A percentile compares a stretch with the other conserved stretches of the same genome.
These are phyloP conservation scores for Drosophila meridionalis DNA, from an alignment of 2,888 invertebrate species.

Conservation along the genomic window DNA sequence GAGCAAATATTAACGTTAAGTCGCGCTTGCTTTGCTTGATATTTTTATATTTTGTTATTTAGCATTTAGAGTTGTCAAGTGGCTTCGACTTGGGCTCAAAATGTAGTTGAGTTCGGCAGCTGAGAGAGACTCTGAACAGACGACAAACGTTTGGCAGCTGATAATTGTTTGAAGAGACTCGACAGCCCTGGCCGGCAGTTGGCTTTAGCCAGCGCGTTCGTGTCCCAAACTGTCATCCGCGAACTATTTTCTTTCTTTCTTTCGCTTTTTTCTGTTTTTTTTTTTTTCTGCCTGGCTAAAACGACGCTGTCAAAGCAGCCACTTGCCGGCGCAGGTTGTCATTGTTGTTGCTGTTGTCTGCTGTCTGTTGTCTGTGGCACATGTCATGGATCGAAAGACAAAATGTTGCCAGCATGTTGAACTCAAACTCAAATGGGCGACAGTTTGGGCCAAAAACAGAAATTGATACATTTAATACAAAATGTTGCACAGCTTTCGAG, in stretches of 20 bases:
- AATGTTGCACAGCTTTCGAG: constrained; percentile 59
- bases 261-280: constrained; percentile 8
- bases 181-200: constrained; percentile 38
- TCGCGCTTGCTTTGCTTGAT: constrained; percentile 26
- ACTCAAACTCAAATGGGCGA: constrained; percentile 31
- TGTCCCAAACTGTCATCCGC: constrained; percentile 58
- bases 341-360: constrained; percentile 36
- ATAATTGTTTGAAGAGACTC: constrained; percentile 11
- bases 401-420: constrained; percentile 27
- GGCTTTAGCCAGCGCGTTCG: constrained; percentile 15
- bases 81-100: neutral
- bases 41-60: constrained; percentile 22
- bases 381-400: constrained; percentile 44
- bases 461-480: constrained; percentile 74
- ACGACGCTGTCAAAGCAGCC: constrained; percentile 70
- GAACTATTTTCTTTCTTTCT: constrained; percentile 21
- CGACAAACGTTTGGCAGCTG: neutral
- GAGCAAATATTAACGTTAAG: constrained; percentile 59
- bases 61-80: constrained; percentile 36
- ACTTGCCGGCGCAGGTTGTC: constrained; percentile 61
- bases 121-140: neutral
- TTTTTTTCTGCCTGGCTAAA: constrained; percentile 39
- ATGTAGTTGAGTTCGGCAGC: neutral
- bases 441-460: constrained; percentile 65
- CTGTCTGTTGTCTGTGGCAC: constrained; percentile 40